Percentiles rank a stretch among this genome's conserved stretches.
Conservation (phyloP, 1,140 invertebrate genomes). For the Eriocheir sinensis region DNA sequence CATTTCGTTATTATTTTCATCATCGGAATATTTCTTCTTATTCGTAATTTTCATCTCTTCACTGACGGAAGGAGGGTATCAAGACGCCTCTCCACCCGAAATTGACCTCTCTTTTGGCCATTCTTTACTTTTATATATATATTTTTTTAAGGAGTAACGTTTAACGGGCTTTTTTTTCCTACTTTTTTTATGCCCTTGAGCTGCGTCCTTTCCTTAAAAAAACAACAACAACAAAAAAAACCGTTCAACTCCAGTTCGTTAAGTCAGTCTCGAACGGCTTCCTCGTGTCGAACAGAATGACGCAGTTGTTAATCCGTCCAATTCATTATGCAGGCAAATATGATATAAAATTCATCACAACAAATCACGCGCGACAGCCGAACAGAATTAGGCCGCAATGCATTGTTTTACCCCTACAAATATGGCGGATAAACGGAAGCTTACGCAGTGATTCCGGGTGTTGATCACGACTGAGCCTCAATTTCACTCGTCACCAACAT, state of each 20-base stretch:
- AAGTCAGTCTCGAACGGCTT: background rate
- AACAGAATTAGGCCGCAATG: background rate
- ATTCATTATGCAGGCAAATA: background rate
- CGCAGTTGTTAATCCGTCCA: background rate
- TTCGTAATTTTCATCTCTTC: too few relatives aligned
- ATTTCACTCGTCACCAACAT: constrained; percentile 23
- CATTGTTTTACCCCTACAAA: constrained; percentile 16
- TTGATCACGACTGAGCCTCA: background rate
- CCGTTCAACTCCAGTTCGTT: background rate
- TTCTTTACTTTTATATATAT: too few relatives aligned
- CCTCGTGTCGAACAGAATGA: background rate
- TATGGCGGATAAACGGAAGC: constrained; percentile 2
- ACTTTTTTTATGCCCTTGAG: too few relatives aligned
- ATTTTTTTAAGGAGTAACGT: too few relatives aligned
- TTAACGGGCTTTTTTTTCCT: too few relatives aligned
- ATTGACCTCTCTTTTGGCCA: too few relatives aligned
- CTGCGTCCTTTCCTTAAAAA: too few relatives aligned
- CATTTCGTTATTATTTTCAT: too few relatives aligned
- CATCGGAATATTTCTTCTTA: too few relatives aligned
- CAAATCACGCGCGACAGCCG: background rate
- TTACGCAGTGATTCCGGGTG: background rate
- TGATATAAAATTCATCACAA: constrained; percentile 5
- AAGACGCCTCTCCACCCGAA: too few relatives aligned
- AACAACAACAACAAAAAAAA: too few relatives aligned
- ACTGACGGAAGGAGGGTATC: too few relatives aligned